Conservation (phyloP, 2,797 vertebrate genomes). For the Chanos chanos region DNA sequence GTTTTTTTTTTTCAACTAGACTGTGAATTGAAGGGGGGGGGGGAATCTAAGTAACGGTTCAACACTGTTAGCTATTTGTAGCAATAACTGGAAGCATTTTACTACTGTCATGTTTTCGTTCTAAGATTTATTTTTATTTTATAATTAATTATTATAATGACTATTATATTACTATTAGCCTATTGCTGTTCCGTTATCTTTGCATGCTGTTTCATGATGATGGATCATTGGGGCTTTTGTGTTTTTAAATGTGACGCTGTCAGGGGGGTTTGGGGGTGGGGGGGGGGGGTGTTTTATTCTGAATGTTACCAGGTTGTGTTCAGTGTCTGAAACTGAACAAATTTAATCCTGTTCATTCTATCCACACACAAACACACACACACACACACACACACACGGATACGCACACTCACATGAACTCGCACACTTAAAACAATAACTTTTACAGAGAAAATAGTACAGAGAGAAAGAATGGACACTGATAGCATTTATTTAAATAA, state of each 20-base stretch:
- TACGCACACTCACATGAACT: slow-evolving; percentile 39
- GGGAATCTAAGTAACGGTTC: slow-evolving; percentile 60
- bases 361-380: slow-evolving; percentile 56
- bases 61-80: slow-evolving; percentile 80
- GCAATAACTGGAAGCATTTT: slow-evolving; percentile 84
- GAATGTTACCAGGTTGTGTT: slow-evolving; percentile 74
- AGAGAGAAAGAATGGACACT: background rate
- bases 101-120: slow-evolving; percentile 82
- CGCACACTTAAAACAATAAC: background rate
- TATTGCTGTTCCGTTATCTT: slow-evolving; percentile 78
- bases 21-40: slow-evolving; percentile 65
- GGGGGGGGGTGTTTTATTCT: slow-evolving; percentile 55
- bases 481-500: background rate
- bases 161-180: slow-evolving; percentile 76
- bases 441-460: background rate
- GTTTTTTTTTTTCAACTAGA: slow-evolving; percentile 59
- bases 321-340: slow-evolving; percentile 62
- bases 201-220: slow-evolving; percentile 81
- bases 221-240: slow-evolving; percentile 72
- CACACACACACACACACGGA: slow-evolving; percentile 48
- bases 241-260: slow-evolving; percentile 68
- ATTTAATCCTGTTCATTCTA: slow-evolving; percentile 63
- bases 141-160: slow-evolving; percentile 74
- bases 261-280: slow-evolving; percentile 43
- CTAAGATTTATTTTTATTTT: slow-evolving; percentile 82